Conservation (phyloP, 2,797 vertebrate species). For the Pampus argenteus region DNA sequence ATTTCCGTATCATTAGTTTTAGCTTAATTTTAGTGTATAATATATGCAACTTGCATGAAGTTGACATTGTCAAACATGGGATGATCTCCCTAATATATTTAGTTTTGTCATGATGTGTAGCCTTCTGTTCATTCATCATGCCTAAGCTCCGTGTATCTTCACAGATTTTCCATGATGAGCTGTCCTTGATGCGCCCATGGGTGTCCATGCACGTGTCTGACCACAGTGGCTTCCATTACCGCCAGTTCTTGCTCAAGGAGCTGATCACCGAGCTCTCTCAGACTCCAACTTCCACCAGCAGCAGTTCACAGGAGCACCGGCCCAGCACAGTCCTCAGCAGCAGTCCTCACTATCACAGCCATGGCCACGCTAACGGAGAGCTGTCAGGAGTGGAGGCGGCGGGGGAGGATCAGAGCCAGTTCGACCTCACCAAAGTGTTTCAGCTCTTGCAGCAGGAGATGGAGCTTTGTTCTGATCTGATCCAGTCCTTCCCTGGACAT, state of each 20-base stretch:
- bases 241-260: slow-evolving; percentile 94
- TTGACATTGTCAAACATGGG: not conserved
- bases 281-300: slow-evolving; percentile 55
- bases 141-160: not conserved
- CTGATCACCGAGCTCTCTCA: slow-evolving; percentile 81
- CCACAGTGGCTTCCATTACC: slow-evolving; percentile 99
- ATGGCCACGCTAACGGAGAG: slow-evolving; percentile 81
- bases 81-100: not conserved
- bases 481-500: slow-evolving; percentile 94
- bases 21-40: too few relatives aligned
- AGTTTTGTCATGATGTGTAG: not conserved
- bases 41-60: not conserved
- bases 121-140: not conserved
- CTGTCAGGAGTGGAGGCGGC: slow-evolving; percentile 36
- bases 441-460: slow-evolving; percentile 89
- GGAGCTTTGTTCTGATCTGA: slow-evolving; percentile 93
- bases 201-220: slow-evolving; percentile 97
- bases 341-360: slow-evolving; percentile 30
- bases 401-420: slow-evolving; percentile 59
- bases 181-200: slow-evolving; percentile 93
- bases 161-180: slow-evolving; percentile 93
- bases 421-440: slow-evolving; percentile 66
- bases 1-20: too few relatives aligned
- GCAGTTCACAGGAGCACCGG: slow-evolving; percentile 51
- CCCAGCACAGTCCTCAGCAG: slow-evolving; percentile 53